Percentiles rank a stretch among this genome's conserved stretches.
Conservation (phyloP, 92 coral and sea anemone species). For the Epizoanthus rinbou region DNA sequence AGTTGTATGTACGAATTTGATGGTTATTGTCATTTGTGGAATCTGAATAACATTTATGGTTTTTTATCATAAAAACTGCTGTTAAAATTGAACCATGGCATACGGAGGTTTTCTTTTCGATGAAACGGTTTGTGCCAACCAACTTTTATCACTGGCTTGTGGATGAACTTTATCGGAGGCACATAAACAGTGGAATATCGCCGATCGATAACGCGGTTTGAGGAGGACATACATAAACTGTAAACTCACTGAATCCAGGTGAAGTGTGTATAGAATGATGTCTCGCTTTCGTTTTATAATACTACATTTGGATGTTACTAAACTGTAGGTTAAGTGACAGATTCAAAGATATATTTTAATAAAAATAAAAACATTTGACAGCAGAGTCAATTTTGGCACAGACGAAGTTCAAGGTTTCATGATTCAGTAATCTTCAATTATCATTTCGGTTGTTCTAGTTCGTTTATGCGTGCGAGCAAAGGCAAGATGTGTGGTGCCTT, state of each 20-base stretch:
- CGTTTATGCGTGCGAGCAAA: neutral
- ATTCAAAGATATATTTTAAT: neutral
- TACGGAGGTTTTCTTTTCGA: neutral
- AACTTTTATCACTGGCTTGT: conserved; percentile 24
- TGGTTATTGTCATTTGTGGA: conserved; percentile 20
- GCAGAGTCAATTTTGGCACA: neutral
- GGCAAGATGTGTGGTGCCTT: neutral
- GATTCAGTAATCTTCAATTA: neutral
- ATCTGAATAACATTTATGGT: neutral
- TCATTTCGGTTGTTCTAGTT: neutral
- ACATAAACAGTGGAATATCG: conserved; percentile 24
- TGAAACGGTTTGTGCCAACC: neutral
- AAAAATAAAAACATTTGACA: neutral
- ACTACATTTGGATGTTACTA: neutral
- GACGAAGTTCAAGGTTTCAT: neutral
- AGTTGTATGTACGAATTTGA: conserved; percentile 43
- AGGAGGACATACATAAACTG: neutral
- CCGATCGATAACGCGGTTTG: conserved; percentile 37
- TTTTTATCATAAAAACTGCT: neutral
- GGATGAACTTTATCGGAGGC: conserved; percentile 33
- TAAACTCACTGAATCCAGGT: conserved; percentile 24
- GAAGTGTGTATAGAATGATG: neutral
- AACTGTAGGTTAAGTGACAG: neutral
- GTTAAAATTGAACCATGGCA: neutral
- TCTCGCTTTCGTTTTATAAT: neutral